These are phyloP conservation scores for Metellina segmentata DNA, from an alignment of 2,888 invertebrate genomes.

Conservation along the genomic window DNA sequence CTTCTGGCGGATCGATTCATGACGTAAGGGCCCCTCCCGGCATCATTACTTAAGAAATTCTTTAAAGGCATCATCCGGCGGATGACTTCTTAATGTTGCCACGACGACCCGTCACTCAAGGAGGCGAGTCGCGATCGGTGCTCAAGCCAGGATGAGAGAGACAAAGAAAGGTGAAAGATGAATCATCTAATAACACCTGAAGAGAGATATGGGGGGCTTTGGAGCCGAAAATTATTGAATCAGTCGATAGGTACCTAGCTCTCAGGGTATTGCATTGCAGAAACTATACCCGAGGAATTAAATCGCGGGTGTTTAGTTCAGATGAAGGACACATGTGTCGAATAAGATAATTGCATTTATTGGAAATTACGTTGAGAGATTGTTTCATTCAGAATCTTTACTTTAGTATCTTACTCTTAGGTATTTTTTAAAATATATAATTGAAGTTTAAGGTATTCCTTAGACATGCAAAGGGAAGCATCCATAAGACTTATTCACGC, in stretches of 20 bases:
- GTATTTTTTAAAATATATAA: too few relatives aligned
- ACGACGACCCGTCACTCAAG: constrained; percentile 66
- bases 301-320: too few relatives aligned
- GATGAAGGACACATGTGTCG: too few relatives aligned
- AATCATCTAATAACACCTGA: background rate
- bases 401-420: too few relatives aligned
- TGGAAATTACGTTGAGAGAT: too few relatives aligned
- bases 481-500: too few relatives aligned
- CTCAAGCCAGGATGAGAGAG: background rate
- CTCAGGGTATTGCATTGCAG: background rate
- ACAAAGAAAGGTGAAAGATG: constrained; percentile 3
- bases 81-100: constrained; percentile 74
- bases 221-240: too few relatives aligned
- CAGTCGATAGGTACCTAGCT: background rate
- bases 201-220: background rate
- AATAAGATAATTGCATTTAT: too few relatives aligned
- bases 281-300: background rate
- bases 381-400: too few relatives aligned
- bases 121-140: constrained; percentile 8
- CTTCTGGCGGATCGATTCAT: constrained; percentile 47
- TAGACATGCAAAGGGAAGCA: too few relatives aligned
- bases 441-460: too few relatives aligned
- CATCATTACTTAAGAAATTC: constrained; percentile 76
- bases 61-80: constrained; percentile 68
- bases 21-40: constrained; percentile 50